phyloP scores from a whole-genome alignment of 2,113 vertebrate species.

The Cyanistes caeruleus region DNA sequence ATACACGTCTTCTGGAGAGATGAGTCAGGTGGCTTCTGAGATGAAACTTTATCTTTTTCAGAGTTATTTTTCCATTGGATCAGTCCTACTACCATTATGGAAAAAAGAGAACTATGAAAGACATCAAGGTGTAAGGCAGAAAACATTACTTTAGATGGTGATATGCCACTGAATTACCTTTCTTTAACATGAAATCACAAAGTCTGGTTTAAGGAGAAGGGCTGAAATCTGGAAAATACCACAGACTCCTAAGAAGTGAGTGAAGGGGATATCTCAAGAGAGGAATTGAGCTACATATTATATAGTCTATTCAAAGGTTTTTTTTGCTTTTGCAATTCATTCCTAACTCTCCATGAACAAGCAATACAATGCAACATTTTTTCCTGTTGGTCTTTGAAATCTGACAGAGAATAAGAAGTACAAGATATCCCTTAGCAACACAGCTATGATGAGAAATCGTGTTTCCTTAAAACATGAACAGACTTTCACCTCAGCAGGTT shows the following conservation, averaged over 20 bases:
- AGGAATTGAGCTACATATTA: not conserved
- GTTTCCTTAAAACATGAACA: not conserved
- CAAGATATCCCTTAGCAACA: not conserved
- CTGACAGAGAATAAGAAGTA: not conserved
- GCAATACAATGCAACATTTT: not conserved
- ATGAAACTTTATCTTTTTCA: not conserved
- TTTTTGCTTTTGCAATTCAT: not conserved
- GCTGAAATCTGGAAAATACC: not conserved
- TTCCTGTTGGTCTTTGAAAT: not conserved
- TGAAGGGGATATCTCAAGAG: not conserved
- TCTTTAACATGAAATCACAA: not conserved
- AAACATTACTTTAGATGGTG: not conserved
- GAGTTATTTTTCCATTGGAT: not conserved
- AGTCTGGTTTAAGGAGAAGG: not conserved
- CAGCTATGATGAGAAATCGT: conserved; percentile 19
- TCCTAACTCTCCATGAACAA: not conserved
- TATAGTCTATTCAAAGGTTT: not conserved
- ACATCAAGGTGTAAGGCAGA: not conserved
- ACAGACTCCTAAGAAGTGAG: not conserved
- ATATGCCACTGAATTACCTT: not conserved
- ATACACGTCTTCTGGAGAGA: not conserved
- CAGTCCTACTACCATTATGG: rapidly evolving
- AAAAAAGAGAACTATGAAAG: not conserved
- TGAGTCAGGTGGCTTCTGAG: not conserved
- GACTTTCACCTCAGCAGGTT: conserved; percentile 17